Evolutionary conservation across 2,888 invertebrate genomes (phyloP), one percentile per base, ranked within the genome.

Genomic region (Chironomus tentans): DNA sequence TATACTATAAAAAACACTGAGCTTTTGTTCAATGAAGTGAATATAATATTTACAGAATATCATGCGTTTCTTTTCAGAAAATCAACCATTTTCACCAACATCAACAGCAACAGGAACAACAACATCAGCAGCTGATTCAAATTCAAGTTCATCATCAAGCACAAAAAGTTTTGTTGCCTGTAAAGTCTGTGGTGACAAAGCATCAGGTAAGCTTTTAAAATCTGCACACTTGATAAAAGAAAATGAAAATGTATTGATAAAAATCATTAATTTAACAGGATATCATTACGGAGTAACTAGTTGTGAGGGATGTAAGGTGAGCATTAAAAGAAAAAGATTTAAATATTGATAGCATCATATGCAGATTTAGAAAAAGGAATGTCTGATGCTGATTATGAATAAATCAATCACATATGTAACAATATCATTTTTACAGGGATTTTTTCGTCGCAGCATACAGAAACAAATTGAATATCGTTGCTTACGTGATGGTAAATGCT

Each of bases 201-300:
- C 94, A 77, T 93, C 93, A 76, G 84, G 84, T 74, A 24, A 74
- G 28, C 5, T 5, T 28, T 28, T 28, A 4, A 1, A 28, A 28
- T 28, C 28, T 28, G 22, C 22, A 24, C 22, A 24, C 22, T 24
- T 24, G 3, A 24, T 24, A 24, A 24, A 4, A 50, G 50, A 13
- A 50, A 50, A 12, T 50, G 50, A 12, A 12, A n/a, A 50, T 50
- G 13, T 50, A 12, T 13, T 50, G 4, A 50, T 50, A 0, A 15
- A 50, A 13, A 56, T 56, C 94, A 28, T 95, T 95, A 15, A 12
- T 10, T 10, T 74, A 22, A 5, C 68, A 74, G 74, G 74, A 71
- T 98, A 97, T 85, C 97, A 98, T 85, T 98, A 98, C 89, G 97
- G 98, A 75, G 97, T 98, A 80, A 97, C 97, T 78, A 96, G 96